Conservation (phyloP, 2,888 invertebrate genomes). For the Microchrysa polita region DNA sequence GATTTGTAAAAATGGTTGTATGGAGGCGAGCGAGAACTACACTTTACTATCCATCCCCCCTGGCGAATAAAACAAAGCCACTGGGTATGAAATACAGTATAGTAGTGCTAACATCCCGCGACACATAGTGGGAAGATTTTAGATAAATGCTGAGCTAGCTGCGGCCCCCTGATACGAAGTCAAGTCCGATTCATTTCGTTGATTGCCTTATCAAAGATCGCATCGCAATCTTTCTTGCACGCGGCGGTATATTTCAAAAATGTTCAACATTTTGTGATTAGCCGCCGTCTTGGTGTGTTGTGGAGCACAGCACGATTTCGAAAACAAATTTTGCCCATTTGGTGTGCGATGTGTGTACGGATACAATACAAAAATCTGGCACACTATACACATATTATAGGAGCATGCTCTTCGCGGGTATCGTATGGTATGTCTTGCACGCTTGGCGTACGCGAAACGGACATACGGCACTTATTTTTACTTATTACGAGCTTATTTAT, state of each 20-base stretch:
- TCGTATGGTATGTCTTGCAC: slow-evolving; percentile 20
- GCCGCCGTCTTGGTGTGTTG: background rate
- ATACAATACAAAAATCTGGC: slow-evolving; percentile 37
- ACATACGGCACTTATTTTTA: slow-evolving; percentile 44
- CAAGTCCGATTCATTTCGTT: slow-evolving; percentile 34
- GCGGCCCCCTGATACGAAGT: background rate
- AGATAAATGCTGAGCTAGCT: too few relatives aligned
- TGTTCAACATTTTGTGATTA: slow-evolving; percentile 40
- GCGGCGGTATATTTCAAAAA: slow-evolving; percentile 16
- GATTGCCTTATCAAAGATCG: slow-evolving; percentile 45
- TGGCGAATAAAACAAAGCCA: too few relatives aligned
- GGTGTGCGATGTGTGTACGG: too few relatives aligned
- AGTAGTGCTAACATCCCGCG: too few relatives aligned
- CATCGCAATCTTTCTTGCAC: background rate
- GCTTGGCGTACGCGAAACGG: slow-evolving; percentile 35
- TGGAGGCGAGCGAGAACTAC: too few relatives aligned
- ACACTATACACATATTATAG: too few relatives aligned
- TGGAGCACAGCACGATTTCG: slow-evolving; percentile 34
- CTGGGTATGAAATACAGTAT: too few relatives aligned
- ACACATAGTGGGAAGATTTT: too few relatives aligned
- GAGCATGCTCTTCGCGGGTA: background rate
- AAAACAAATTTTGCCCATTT: slow-evolving; percentile 43
- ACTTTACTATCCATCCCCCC: too few relatives aligned
- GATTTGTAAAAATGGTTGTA: background rate
- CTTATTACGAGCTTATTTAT: slow-evolving; percentile 38